These are phyloP conservation scores for Paragorgia papillata DNA, from an alignment of 92 coral and sea anemone species.

Conservation along the genomic window DNA sequence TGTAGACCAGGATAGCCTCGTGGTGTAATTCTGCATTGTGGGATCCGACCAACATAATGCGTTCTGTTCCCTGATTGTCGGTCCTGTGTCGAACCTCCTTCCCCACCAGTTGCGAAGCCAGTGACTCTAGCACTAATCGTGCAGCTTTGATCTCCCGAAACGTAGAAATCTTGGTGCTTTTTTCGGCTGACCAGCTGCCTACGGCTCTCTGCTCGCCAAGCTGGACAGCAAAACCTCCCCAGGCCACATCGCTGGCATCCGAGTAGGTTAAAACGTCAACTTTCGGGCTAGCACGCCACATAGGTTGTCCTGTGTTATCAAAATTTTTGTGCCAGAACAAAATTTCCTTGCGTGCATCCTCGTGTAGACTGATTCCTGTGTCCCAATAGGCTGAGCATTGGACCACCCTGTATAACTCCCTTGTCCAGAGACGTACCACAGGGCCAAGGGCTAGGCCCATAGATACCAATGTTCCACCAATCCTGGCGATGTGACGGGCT, in stretches of 20 bases:
- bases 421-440: conserved; percentile 63
- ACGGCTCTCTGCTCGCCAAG: conserved; percentile 53
- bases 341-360: too few species aligned
- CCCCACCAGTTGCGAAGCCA: conserved; percentile 39
- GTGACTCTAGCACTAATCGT: conserved; percentile 44
- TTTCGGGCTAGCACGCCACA: conserved; percentile 51
- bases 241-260: conserved; percentile 63
- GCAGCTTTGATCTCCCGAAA: conserved; percentile 52
- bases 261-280: conserved; percentile 61
- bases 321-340: conserved; percentile 8
- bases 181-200: too few species aligned
- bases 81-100: too few species aligned
- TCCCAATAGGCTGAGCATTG: conserved; percentile 52
- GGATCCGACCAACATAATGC: conserved; percentile 59
- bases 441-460: conserved; percentile 71
- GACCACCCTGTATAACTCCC: conserved; percentile 48
- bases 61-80: too few species aligned
- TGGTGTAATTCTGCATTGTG: conserved; percentile 51
- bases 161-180: conserved; percentile 49
- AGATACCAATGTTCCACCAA: conserved; percentile 53
- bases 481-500: conserved; percentile 47
- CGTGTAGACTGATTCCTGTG: background rate
- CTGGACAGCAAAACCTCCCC: conserved; percentile 65
- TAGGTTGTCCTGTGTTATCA: conserved; percentile 43
- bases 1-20: conserved; percentile 62